Conservation (phyloP, 30 jellyfish, hydroid and myxozoan species). For the Hydractinia symbiolongicarpus region DNA sequence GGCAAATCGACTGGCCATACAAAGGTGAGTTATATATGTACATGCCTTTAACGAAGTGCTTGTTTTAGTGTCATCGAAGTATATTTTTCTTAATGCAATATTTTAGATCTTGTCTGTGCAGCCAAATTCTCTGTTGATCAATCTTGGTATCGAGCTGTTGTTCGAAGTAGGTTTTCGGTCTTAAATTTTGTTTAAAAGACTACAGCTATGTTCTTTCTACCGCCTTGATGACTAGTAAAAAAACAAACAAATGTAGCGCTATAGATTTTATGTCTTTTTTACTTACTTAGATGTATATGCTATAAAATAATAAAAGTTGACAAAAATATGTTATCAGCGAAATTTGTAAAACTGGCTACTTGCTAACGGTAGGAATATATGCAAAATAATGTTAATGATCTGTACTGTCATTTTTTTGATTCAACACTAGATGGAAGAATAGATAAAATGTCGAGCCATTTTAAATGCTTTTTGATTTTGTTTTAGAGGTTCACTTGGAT, state of each 20-base stretch:
- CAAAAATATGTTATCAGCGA: no score
- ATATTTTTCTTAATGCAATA: neutral
- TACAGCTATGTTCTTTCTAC: no score
- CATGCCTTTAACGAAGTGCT: neutral
- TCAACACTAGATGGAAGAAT: no score
- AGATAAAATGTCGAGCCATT: neutral
- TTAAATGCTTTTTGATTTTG: neutral
- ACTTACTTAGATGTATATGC: no score
- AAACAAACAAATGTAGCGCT: no score
- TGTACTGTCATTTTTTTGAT: no score
- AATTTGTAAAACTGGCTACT: no score
- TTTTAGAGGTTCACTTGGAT: constrained; percentile 64
- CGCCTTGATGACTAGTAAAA: no score
- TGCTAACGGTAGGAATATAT: no score
- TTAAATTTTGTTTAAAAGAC: neutral
- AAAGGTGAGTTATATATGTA: constrained; percentile 33
- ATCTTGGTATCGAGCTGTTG: constrained; percentile 84
- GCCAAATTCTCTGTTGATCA: constrained; percentile 79
- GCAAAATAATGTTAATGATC: no score
- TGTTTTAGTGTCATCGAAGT: neutral
- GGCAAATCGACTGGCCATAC: constrained; percentile 71
- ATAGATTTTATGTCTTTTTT: no score
- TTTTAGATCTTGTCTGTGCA: constrained; percentile 78
- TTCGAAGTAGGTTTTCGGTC: constrained; percentile 53
- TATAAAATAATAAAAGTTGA: no score